phyloP scores from a whole-genome alignment of 2,888 invertebrate genomes.

The Tetragnatha montana region DNA sequence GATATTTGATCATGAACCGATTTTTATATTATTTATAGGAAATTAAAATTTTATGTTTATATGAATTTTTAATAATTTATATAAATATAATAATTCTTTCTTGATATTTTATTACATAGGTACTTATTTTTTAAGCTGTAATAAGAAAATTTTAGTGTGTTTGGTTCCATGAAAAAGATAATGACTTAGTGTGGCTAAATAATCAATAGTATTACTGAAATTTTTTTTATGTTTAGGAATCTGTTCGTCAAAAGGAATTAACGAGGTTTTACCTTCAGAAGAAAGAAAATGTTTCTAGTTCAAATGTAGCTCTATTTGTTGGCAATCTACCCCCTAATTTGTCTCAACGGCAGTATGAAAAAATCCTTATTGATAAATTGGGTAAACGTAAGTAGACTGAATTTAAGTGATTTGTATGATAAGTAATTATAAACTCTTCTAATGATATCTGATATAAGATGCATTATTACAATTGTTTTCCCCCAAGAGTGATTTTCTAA shows the following conservation, averaged over 20 bases:
- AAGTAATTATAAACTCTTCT: too few relatives aligned
- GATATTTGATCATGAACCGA: neutral
- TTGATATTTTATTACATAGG: too few relatives aligned
- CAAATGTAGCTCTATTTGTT: slow-evolving; percentile 96
- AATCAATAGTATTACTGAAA: too few relatives aligned
- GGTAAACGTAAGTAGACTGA: slow-evolving; percentile 84
- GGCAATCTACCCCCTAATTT: slow-evolving; percentile 97
- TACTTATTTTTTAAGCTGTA: neutral
- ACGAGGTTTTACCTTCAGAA: slow-evolving; percentile 98
- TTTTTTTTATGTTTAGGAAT: slow-evolving; percentile 84
- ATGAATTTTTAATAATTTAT: neutral
- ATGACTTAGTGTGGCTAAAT: neutral
- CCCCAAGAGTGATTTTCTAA: too few relatives aligned
- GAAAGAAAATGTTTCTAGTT: slow-evolving; percentile 98
- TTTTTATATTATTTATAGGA: too few relatives aligned
- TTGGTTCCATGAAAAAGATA: neutral
- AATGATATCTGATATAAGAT: too few relatives aligned
- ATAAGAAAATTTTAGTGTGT: neutral
- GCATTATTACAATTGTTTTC: too few relatives aligned
- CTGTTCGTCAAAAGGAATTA: slow-evolving; percentile 97
- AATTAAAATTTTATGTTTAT: neutral
- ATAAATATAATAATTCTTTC: neutral
- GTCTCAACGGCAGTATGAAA: slow-evolving; percentile 98
- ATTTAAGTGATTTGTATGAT: too few relatives aligned
- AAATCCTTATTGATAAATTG: slow-evolving; percentile 94